These are phyloP conservation scores for Rhagonycha fulva DNA, from an alignment of 2,888 invertebrate genomes.

Conservation along the genomic window DNA sequence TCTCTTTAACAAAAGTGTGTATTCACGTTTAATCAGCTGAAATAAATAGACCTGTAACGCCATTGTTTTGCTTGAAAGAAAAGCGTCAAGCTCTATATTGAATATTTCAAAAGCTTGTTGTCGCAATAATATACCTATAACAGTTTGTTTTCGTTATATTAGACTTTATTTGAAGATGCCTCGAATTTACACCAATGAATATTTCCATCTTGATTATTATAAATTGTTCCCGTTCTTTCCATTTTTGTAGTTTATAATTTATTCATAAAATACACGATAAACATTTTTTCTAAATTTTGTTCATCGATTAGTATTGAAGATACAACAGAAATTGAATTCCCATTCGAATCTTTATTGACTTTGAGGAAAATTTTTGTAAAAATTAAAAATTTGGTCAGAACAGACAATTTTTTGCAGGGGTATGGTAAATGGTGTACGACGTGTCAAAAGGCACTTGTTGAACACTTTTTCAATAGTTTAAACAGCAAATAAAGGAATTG, in stretches of 20 bases:
- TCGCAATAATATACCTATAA: slow-evolving; percentile 30
- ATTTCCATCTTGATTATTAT: not conserved
- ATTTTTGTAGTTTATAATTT: not conserved
- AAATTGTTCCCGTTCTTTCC: not conserved
- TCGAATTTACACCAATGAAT: slow-evolving; percentile 15
- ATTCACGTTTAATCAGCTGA: slow-evolving; percentile 29
- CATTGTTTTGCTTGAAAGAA: slow-evolving; percentile 25
- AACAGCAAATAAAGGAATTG: not conserved
- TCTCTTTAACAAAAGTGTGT: slow-evolving; percentile 26
- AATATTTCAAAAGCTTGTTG: slow-evolving; percentile 32
- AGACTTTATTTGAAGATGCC: slow-evolving; percentile 14
- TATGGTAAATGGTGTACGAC: not conserved
- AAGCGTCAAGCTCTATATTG: slow-evolving; percentile 24
- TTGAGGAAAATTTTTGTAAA: not conserved
- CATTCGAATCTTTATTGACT: too few species aligned
- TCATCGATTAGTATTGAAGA: not conserved
- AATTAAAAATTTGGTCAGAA: not conserved
- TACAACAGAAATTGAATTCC: not conserved
- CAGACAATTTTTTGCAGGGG: not conserved
- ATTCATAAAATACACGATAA: not conserved
- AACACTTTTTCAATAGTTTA: not conserved
- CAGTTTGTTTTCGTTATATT: slow-evolving; percentile 29
- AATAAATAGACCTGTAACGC: slow-evolving; percentile 27
- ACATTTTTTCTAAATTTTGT: accelerated
- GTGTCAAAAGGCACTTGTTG: not conserved